Evolutionary conservation across 2,888 invertebrate species (phyloP).

Genomic region (Cataglyphis rosenhaueri): DNA sequence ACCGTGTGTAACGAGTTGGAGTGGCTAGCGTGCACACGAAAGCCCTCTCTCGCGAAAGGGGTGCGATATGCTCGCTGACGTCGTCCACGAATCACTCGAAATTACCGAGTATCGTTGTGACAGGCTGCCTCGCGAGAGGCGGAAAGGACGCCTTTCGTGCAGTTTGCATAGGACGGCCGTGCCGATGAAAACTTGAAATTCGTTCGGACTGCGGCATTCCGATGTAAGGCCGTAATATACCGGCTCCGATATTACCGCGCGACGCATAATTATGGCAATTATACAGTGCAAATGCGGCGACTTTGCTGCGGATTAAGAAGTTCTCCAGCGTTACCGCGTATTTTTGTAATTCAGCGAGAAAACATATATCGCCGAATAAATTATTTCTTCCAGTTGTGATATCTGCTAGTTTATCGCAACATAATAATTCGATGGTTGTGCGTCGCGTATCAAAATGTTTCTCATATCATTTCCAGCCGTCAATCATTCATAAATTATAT

Average conservation of each 20-base stretch:
- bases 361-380: conserved; percentile 1
- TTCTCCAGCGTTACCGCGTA: background rate
- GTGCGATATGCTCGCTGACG: conserved; percentile 78
- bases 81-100: conserved; percentile 79
- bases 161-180: conserved; percentile 20
- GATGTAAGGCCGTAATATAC: conserved; percentile 33
- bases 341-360: conserved; percentile 8
- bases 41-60: conserved; percentile 75
- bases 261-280: conserved; percentile 44
- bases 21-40: conserved; percentile 84
- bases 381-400: background rate
- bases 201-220: conserved; percentile 34
- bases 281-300: conserved; percentile 13
- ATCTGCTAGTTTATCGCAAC: conserved; percentile 8
- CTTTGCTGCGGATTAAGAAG: conserved; percentile 25
- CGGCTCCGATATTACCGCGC: conserved; percentile 4
- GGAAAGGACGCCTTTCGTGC: conserved; percentile 54
- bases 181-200: conserved; percentile 50
- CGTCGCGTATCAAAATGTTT: conserved; percentile 11
- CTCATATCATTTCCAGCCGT: conserved; percentile 20
- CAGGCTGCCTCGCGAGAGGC: conserved; percentile 51
- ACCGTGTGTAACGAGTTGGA: conserved; percentile 85
- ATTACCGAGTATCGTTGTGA: conserved; percentile 76
- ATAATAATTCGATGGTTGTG: conserved; percentile 28
- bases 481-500: conserved; percentile 41